Evolutionary conservation across 2,888 invertebrate species (phyloP).

Genomic region (Hypsopygia costalis): DNA sequence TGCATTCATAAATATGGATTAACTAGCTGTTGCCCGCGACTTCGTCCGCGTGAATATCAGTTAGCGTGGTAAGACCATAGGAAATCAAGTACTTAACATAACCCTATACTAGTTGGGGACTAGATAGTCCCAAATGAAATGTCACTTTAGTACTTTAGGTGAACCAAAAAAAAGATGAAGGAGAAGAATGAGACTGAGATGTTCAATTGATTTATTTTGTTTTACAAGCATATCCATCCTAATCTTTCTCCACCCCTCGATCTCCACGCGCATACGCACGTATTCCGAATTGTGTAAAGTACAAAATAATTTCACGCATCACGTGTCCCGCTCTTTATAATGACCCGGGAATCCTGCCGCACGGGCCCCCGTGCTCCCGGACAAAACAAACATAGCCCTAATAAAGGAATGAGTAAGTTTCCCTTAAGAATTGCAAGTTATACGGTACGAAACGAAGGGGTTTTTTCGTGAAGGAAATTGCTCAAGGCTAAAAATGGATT

Average conservation of each 20-base stretch:
- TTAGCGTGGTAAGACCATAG: too few relatives aligned
- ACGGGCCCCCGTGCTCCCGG: conserved; percentile 41
- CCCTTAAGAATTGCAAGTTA: conserved; percentile 28
- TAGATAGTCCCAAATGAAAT: too few relatives aligned
- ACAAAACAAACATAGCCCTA: conserved; percentile 65
- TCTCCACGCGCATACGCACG: conserved; percentile 55
- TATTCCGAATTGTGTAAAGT: conserved; percentile 72
- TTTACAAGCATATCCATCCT: conserved; percentile 45
- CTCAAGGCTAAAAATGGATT: neutral
- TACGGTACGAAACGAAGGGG: conserved; percentile 7
- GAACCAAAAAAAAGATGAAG: too few relatives aligned
- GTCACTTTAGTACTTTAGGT: too few relatives aligned
- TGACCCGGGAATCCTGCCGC: conserved; percentile 58
- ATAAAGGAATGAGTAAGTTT: conserved; percentile 50
- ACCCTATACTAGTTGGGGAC: too few relatives aligned
- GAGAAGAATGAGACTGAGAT: too few relatives aligned
- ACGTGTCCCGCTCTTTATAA: conserved; percentile 69
- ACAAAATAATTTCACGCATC: conserved; percentile 81
- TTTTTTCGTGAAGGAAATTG: neutral
- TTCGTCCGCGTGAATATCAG: too few relatives aligned
- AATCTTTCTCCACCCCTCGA: conserved; percentile 28
- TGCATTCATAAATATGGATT: too few relatives aligned
- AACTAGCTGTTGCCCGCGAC: too few relatives aligned
- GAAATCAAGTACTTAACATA: too few relatives aligned
- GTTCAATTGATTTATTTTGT: too few relatives aligned